Evolutionary conservation across 2,888 invertebrate species (phyloP), one percentile per base, ranked within the genome.

Genomic region (Ornithoptera priamus): DNA sequence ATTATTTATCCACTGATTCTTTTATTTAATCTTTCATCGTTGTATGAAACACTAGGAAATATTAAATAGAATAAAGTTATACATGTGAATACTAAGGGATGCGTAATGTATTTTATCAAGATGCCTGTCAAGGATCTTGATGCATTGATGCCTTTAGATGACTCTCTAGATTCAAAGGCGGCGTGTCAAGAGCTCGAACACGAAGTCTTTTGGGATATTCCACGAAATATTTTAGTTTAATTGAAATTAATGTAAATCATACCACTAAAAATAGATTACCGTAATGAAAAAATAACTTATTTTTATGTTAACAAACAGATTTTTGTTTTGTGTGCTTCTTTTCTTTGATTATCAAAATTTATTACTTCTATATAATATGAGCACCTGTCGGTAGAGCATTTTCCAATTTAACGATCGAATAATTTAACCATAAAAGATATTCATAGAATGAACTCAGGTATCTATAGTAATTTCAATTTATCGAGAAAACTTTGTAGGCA

Each of bases 121-220:
- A 78, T 77, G 67, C 61, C 69, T 67, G 76, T 77, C 78, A 61
- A 39, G 67, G 73, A 75, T 73, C 72, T 73, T 75, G 77, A 79
- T 77, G 75, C 73, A 77, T 76, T 73, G 73, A 72, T 71, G 72
- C 76, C 76, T 78, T 78, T 74, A 78, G 77, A 78, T 80, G 74
- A 74, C 69, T 75, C 72, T 72, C 67, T 72, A 71, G 74, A 77
- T 76, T 74, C 65, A 72, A 74, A 73, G 64, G 71, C 72, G 69
- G 72, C 70, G 72, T 67, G 70, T 67, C 63, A 66, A 63, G 62
- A 56, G 63, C 65, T 36, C 17, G 20, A 65, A 46, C 30, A 50
- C 22, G 58, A 17, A n/a, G 30, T 60, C n/a, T 53, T 61, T 22
- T 36, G 15, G 15, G 59, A 66, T 50, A 50, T 65, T 58, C 22